A percentile compares a stretch with the other conserved stretches of the same genome.
These are phyloP conservation scores for Epiblema foenella DNA, from an alignment of 2,888 invertebrate genomes.

Conservation along the genomic window DNA sequence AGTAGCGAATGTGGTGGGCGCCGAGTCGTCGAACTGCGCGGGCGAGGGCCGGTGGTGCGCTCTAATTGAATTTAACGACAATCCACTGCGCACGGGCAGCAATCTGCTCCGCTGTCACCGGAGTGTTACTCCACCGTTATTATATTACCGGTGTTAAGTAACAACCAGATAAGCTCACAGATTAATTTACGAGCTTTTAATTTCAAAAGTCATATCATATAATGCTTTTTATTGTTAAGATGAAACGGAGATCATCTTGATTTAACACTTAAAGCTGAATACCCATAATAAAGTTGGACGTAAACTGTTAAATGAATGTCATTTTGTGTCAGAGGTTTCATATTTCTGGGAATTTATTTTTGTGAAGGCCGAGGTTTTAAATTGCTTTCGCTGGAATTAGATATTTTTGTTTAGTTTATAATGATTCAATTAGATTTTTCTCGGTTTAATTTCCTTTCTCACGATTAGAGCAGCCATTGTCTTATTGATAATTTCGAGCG, in stretches of 20 bases:
- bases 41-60: constrained; percentile 76
- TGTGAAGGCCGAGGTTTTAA: constrained; percentile 30
- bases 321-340: constrained; percentile 57
- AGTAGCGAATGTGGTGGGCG: constrained; percentile 78
- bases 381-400: constrained; percentile 28
- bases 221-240: constrained; percentile 53
- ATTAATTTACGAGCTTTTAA: constrained; percentile 53
- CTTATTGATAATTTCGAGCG: constrained; percentile 53
- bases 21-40: constrained; percentile 84
- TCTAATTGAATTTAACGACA: constrained; percentile 83
- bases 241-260: constrained; percentile 53
- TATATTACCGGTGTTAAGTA: constrained; percentile 56
- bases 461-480: constrained; percentile 50
- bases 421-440: constrained; percentile 31
- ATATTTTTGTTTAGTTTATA: constrained; percentile 5
- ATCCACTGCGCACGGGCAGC: constrained; percentile 69
- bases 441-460: constrained; percentile 46
- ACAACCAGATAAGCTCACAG: constrained; percentile 54
- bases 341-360: constrained; percentile 54
- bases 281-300: constrained; percentile 48
- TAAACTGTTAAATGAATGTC: constrained; percentile 56
- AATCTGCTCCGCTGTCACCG: constrained; percentile 63
- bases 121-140: constrained; percentile 63
- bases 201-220: constrained; percentile 57
- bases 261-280: constrained; percentile 58